Base-by-base conservation (phyloP, 2,888 invertebrate genomes). In the Lypha dubia region DNA sequence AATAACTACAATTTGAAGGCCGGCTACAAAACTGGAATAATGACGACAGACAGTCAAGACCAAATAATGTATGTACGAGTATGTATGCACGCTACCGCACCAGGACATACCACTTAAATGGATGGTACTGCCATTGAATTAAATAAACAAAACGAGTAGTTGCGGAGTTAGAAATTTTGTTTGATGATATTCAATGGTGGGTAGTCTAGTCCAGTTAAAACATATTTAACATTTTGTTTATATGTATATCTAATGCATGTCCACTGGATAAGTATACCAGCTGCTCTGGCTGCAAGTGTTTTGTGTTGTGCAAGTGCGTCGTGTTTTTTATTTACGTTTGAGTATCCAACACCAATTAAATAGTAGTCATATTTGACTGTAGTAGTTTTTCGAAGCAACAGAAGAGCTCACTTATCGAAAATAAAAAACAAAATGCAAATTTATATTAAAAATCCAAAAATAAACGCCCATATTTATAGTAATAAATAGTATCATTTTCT, bases 1-100 rank as follows among this genome's bases (percentile, higher is more conserved):
- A 79, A 49, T 51, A 84, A 84, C 63, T 70, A 53, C 53, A 67
- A 76, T 67, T 56, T 81, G 76, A 81, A 84, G 84, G 84, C 84
- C 84, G 71, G 80, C 58, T 76, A 63, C 38, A 32, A 83, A 84
- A 84, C 81, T 81, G 74, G 82, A 68, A 79, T 68, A 77, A 41
- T 70, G 22, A 51, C 70, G 51, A 70, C 74, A 74, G 79, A 79
- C 73, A 67, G 9, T 3, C 44, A 53, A 38, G 22, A 13, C 35
- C 49, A 28, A 28, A n/a, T n/a, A n/a, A n/a, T n/a, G n/a, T n/a
- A n/a, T 7, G 32, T 9, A 35, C 35, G 1, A 41, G 41, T 5
- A 22, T n/a, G n/a, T 35, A 15, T 17, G 41, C 11, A 11, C 62
- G 24, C 8, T 22, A 15, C 1, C 17, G 20, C 35, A 49, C 35